phyloP scores from a whole-genome alignment of 2,888 invertebrate genomes.

The Epinotia ramella region DNA sequence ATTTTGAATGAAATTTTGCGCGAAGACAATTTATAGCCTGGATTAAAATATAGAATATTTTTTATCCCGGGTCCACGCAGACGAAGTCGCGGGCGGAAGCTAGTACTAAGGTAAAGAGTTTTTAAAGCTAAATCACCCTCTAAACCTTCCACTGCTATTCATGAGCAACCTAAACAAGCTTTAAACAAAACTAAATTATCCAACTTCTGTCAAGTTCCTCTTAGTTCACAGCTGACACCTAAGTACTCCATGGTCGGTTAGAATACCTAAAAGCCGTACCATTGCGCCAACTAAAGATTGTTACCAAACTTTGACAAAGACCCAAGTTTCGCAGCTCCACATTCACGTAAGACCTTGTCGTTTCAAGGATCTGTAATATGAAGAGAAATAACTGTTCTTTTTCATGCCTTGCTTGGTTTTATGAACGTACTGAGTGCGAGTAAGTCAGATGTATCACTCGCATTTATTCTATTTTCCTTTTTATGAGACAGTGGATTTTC shows the following conservation, averaged over 20 bases:
- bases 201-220: neutral
- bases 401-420: slow-evolving; percentile 42
- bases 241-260: slow-evolving; percentile 1
- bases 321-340: neutral
- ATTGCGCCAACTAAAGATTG: slow-evolving; percentile 29
- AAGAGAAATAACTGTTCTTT: slow-evolving; percentile 45
- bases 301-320: neutral
- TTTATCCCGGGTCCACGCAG: too few species aligned
- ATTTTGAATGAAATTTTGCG: too few species aligned
- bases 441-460: slow-evolving; percentile 42
- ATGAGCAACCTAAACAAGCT: neutral
- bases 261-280: slow-evolving; percentile 21
- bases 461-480: slow-evolving; percentile 37
- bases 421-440: slow-evolving; percentile 33
- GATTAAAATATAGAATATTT: too few species aligned
- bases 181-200: neutral
- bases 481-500: slow-evolving; percentile 28
- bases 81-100: too few species aligned
- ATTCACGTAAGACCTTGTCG: slow-evolving; percentile 12
- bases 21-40: too few species aligned
- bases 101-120: too few species aligned
- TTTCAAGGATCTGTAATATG: slow-evolving; percentile 22
- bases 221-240: neutral
- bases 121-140: too few species aligned
- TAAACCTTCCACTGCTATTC: too few species aligned